phyloP scores from a whole-genome alignment of 2,888 invertebrate genomes.

The Pristionchus mayeri region DNA sequence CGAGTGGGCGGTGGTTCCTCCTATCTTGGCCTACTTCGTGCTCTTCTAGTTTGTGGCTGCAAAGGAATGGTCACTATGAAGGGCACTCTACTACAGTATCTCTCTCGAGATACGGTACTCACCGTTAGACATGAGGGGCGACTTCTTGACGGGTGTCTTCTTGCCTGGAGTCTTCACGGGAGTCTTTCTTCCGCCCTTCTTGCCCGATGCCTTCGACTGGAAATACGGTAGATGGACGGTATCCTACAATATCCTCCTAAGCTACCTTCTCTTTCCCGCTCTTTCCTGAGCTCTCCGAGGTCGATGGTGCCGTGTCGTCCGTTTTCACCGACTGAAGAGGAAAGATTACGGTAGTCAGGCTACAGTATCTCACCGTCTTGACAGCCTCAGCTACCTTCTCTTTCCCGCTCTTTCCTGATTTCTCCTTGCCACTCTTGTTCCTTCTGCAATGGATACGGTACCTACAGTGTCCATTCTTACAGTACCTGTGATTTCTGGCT shows the following conservation, averaged over 20 bases:
- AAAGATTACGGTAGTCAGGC: neutral
- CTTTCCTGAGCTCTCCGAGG: neutral
- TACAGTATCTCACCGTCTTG: neutral
- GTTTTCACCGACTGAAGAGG: conserved; percentile 17
- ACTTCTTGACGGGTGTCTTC: conserved; percentile 29
- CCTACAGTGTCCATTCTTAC: neutral
- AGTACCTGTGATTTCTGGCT: conserved; percentile 17
- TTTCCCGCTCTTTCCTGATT: neutral
- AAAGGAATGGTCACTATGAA: neutral
- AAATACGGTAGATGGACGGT: neutral
- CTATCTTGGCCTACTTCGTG: neutral
- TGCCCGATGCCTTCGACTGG: conserved; percentile 3
- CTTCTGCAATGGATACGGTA: neutral
- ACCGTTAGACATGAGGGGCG: conserved; percentile 20
- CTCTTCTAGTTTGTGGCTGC: conserved; percentile 28
- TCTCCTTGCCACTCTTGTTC: conserved; percentile 1
- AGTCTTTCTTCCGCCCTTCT: neutral
- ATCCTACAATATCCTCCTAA: neutral
- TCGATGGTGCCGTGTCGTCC: neutral
- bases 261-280: conserved; percentile 14
- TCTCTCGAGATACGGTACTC: neutral
- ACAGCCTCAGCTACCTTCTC: too few species aligned
- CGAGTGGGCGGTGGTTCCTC: neutral
- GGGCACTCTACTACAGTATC: too few species aligned
- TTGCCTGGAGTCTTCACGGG: conserved; percentile 4